These are phyloP conservation scores for Sebastolobus alascanus DNA, from an alignment of 2,797 vertebrate species.

Conservation along the genomic window DNA sequence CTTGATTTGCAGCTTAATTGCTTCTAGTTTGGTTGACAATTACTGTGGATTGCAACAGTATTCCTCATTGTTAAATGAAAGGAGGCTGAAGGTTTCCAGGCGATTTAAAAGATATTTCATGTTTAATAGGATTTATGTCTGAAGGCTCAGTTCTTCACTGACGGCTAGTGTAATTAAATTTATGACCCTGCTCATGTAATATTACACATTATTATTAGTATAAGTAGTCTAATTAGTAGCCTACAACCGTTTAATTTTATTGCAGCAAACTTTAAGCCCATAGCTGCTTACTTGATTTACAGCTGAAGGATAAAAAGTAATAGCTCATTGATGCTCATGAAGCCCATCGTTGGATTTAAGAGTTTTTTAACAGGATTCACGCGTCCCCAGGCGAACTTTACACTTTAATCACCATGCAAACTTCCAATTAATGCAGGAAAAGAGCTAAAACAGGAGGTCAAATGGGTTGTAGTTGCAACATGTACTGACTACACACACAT, in stretches of 20 bases:
- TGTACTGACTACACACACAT: not conserved
- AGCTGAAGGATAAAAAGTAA: conserved; percentile 16
- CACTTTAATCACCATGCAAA: conserved; percentile 11
- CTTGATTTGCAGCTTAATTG: not conserved
- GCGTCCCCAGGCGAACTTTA: not conserved
- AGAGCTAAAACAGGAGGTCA: not conserved
- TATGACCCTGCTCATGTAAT: conserved; percentile 60
- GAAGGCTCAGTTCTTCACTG: conserved; percentile 54
- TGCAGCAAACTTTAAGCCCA: conserved; percentile 19
- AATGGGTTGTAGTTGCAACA: not conserved
- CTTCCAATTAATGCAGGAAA: conserved; percentile 13
- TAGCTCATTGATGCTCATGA: conserved; percentile 23
- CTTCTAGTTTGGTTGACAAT: conserved; percentile 19
- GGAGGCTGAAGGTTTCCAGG: conserved; percentile 33
- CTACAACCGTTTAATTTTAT: conserved; percentile 42
- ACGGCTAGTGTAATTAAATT: conserved; percentile 57
- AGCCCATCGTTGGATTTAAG: conserved; percentile 14
- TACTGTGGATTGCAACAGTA: conserved; percentile 10
- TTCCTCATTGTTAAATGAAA: conserved; percentile 25
- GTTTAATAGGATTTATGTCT: conserved; percentile 58
- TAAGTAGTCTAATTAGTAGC: conserved; percentile 56
- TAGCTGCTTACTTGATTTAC: conserved; percentile 23
- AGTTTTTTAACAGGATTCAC: conserved; percentile 30
- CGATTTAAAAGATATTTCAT: conserved; percentile 50
- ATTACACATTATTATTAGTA: conserved; percentile 53